Evolutionary conservation across 2,113 vertebrate species (phyloP).

Genomic region (Phyllostomus hastatus): DNA sequence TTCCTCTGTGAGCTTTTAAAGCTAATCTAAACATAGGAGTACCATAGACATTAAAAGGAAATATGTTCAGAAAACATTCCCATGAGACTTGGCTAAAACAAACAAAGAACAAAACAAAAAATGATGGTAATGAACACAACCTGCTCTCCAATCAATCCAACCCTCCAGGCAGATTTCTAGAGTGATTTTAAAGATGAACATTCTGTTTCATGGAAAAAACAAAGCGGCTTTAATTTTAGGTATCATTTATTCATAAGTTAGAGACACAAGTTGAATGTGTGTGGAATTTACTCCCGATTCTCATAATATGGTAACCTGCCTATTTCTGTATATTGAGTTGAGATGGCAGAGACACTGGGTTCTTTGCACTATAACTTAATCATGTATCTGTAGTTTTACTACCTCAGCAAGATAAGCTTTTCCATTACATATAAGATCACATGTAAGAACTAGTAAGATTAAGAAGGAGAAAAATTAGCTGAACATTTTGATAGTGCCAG

Average conservation of each 20-base stretch:
- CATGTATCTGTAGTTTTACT: not conserved
- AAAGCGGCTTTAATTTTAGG: constrained; percentile 8
- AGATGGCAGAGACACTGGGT: not conserved
- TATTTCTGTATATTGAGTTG: not conserved
- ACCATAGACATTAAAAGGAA: not conserved
- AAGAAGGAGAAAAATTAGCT: not conserved
- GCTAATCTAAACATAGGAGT: not conserved
- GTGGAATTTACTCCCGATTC: not conserved
- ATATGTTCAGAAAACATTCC: not conserved
- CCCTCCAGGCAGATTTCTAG: not conserved
- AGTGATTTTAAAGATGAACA: not conserved
- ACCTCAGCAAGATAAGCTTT: constrained; percentile 18
- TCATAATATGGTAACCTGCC: not conserved
- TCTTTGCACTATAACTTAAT: not conserved
- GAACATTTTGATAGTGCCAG: not conserved
- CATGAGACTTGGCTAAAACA: not conserved
- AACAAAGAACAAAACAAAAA: not conserved
- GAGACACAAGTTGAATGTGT: not conserved
- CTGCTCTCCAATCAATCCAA: not conserved
- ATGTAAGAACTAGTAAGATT: constrained; percentile 6
- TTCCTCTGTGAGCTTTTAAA: not conserved
- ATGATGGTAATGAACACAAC: not conserved
- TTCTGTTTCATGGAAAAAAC: not conserved
- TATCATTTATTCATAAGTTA: not conserved
- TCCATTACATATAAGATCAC: not conserved